These are phyloP conservation scores for Acleris holmiana DNA, from an alignment of 2,888 invertebrate genomes.

Conservation along the genomic window DNA sequence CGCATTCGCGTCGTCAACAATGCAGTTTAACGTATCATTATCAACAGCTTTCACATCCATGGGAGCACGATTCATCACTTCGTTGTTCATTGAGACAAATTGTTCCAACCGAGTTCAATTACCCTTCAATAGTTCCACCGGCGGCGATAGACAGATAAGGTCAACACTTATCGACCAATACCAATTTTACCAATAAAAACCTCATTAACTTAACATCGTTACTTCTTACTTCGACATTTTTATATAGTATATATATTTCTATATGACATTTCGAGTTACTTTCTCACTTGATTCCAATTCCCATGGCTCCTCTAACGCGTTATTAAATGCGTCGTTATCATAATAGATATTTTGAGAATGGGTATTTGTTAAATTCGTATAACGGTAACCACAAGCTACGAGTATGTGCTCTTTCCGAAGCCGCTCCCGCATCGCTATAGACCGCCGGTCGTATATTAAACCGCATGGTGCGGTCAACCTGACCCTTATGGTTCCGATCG, in stretches of 20 bases:
- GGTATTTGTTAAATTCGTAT: slow-evolving; percentile 24
- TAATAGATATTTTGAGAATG: slow-evolving; percentile 28
- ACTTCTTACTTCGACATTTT: slow-evolving; percentile 4
- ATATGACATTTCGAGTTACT: slow-evolving; percentile 1
- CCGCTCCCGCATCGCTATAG: slow-evolving; percentile 40
- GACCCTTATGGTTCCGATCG: slow-evolving; percentile 67
- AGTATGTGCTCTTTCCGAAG: slow-evolving; percentile 33
- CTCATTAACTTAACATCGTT: slow-evolving; percentile 27
- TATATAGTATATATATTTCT: neutral
- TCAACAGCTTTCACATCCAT: slow-evolving; percentile 33
- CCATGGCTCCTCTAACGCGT: slow-evolving; percentile 18
- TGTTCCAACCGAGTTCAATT: slow-evolving; percentile 37
- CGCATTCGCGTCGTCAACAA: slow-evolving; percentile 21
- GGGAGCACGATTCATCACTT: slow-evolving; percentile 37
- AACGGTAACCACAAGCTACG: slow-evolving; percentile 27
- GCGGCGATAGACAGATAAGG: slow-evolving; percentile 31
- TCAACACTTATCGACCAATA: slow-evolving; percentile 31
- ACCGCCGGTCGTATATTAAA: slow-evolving; percentile 52
- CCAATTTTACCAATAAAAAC: slow-evolving; percentile 33
- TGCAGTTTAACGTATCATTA: slow-evolving; percentile 34
- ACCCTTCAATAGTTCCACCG: slow-evolving; percentile 31
- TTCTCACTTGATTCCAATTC: slow-evolving; percentile 25
- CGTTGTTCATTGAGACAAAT: slow-evolving; percentile 40
- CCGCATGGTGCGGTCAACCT: slow-evolving; percentile 66
- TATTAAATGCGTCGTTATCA: slow-evolving; percentile 24